Evolutionary conservation across 2,888 invertebrate genomes (phyloP).

Genomic region (Melinaea menophilus): DNA sequence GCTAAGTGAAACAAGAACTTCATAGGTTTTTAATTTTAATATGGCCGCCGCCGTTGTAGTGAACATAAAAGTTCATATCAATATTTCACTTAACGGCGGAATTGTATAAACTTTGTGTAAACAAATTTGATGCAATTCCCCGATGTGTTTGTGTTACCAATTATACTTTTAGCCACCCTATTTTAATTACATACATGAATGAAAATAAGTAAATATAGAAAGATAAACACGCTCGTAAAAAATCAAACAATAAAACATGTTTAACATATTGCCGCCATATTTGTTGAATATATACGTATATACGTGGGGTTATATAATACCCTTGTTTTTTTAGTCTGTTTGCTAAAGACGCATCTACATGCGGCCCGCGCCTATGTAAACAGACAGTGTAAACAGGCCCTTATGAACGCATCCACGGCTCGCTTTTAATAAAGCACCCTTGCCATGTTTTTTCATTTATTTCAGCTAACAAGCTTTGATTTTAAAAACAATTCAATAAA

Average conservation of each 20-base stretch:
- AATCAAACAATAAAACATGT: conserved; percentile 53
- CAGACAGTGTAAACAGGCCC: conserved; percentile 68
- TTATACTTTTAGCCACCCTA: conserved; percentile 22
- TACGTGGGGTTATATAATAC: conserved; percentile 52
- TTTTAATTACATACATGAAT: conserved; percentile 27
- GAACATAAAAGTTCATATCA: background rate
- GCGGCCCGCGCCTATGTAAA: conserved; percentile 67
- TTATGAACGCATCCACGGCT: conserved; percentile 61
- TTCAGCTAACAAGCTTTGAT: conserved; percentile 33
- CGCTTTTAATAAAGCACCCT: conserved; percentile 58
- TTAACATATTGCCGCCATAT: conserved; percentile 47
- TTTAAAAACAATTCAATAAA: conserved; percentile 12
- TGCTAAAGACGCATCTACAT: conserved; percentile 74
- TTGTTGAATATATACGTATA: conserved; percentile 49
- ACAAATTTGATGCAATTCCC: conserved; percentile 20
- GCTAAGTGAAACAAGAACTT: conserved; percentile 38
- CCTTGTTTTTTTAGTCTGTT: conserved; percentile 77
- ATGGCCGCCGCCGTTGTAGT: background rate
- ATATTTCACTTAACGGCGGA: background rate
- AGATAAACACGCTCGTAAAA: conserved; percentile 46
- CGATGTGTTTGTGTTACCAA: conserved; percentile 25
- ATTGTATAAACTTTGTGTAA: conserved; percentile 3
- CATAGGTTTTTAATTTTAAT: conserved; percentile 5
- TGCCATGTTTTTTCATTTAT: conserved; percentile 49
- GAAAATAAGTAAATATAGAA: conserved; percentile 27